Evolutionary conservation across 2,113 vertebrate species (phyloP), one percentile per base, ranked within the genome.

Genomic region (Phocoena sinus): DNA sequence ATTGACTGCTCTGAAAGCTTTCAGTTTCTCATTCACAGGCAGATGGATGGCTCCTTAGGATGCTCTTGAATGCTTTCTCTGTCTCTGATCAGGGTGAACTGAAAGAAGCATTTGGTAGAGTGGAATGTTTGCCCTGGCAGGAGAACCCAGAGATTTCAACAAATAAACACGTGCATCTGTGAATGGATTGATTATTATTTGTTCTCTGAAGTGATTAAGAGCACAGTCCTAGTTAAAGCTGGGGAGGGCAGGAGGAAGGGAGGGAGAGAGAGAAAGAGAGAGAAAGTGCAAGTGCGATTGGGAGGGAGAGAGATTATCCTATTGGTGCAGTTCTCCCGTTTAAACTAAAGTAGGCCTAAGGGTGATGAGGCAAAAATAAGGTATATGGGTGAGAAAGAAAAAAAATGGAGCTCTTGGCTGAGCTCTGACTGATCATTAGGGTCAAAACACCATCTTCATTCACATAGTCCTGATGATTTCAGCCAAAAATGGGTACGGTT

Each of bases 61-160:
- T 41, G 14, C 47, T 74, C 53, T 63, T 81, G 23, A 90, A 91
- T 25, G 31, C 26, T 65, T 94, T 89, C 44, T 65, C n/a, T 92
- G 67, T 68, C 38, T 94, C 60, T 47, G n/a, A 83, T 74, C 10
- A 50, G 56, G 10, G 3, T 41, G 62, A 82, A n/a, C 47, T n/a
- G 47, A 77, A 88, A 68, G 56, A 84, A 74, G 5, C 15, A 14
- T 79, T 91, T 80, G 33, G 77, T 44, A 58, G 44, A 70, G 28
- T 56, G 20, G 21, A 62, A 26, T 17, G 91, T 70, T 76, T 60
- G 14, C 6, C 33, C 53, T 86, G 62, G 5, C 38, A 38, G 9
- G 38, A 95, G 65, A 77, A 92, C 77, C 25, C 31, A 96, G 84
- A 94, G 44, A 71, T 60, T 90, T 92, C 71, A 74, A 67, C 11